Base-by-base conservation (phyloP, 2,797 vertebrate species). In the Sebastes kiyomatsui region DNA sequence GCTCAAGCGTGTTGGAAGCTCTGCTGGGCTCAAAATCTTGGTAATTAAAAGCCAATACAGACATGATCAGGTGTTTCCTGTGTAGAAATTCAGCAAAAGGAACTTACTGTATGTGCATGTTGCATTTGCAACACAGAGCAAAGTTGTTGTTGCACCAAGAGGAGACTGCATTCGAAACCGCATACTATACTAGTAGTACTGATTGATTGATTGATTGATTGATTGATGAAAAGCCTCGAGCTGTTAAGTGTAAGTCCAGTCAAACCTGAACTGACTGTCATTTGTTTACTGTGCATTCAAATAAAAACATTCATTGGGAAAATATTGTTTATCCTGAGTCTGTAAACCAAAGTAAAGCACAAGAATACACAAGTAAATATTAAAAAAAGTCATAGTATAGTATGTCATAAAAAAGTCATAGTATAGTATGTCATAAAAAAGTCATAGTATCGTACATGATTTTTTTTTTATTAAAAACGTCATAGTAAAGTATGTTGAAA, bases 361-460 rank as follows among this genome's bases (percentile, higher is more conserved):
- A 84, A 89, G 88, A 94, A 96, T 81, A 92, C 83, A 70, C 79
- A 90, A 74, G 87, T 90, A 86, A 95, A 90, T 90, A 95, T 94
- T 97, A 1, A 42, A 16, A 42, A 35, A 33, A 33, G 33, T 33
- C 33, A 11, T 11, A 9, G 8, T 32, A 11, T 33, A 33, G 2
- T 33, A 33, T 33, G 10, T 33, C 7, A 30, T 27, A 27, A 27
- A 28, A 28, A 30, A 35, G 33, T 35, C 11, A 35, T 12, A 11
- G 10, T 35, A 2, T 35, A 35, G 3, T 35, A 35, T 35, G 11
- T 35, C 8, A 32, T 30, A 30, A 30, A 30, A 30, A 30, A 35
- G 33, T 35, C 11, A 35, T 12, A 11, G 33, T 35, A 5, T 35
- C 4, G 11, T 33, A 33, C 4, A 33, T 33, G 8, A 32, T 27